A percentile compares a stretch with the other conserved stretches of the same genome.
phyloP scores from a whole-genome alignment of 2,888 invertebrate genomes.

The Scrobipalpa atriplicella region DNA sequence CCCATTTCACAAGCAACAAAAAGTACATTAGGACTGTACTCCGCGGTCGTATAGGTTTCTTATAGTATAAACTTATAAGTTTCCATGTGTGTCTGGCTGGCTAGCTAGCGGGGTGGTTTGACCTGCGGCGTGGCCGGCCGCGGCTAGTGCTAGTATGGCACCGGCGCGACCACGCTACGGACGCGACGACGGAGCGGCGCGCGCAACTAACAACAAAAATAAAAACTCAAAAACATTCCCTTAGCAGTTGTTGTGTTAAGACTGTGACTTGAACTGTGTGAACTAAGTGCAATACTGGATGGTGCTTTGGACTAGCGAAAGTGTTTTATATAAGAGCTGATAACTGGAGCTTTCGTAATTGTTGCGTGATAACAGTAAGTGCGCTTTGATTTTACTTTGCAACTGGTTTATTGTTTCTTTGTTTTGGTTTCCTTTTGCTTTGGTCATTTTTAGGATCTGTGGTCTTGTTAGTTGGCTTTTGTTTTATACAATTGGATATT shows the following conservation, averaged over 20 bases:
- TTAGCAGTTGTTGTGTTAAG: not conserved
- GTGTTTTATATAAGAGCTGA: slow-evolving; percentile 68
- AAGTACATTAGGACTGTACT: slow-evolving; percentile 65
- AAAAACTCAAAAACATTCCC: slow-evolving; percentile 52
- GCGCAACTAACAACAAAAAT: slow-evolving; percentile 51
- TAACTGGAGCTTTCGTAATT: slow-evolving; percentile 71
- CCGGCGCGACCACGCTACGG: slow-evolving; percentile 66
- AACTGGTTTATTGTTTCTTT: slow-evolving; percentile 33
- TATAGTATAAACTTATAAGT: slow-evolving; percentile 27
- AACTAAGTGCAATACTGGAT: not conserved
- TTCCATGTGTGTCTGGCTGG: slow-evolving; percentile 44
- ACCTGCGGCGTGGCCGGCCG: slow-evolving; percentile 60
- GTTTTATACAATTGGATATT: not conserved
- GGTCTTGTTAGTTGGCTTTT: not conserved
- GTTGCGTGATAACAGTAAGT: slow-evolving; percentile 79
- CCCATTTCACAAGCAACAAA: slow-evolving; percentile 47
- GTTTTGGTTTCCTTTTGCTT: slow-evolving; percentile 25
- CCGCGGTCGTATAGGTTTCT: slow-evolving; percentile 30
- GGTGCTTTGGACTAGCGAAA: slow-evolving; percentile 45
- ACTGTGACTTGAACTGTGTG: slow-evolving; percentile 8
- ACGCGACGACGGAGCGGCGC: slow-evolving; percentile 62
- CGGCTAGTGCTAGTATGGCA: slow-evolving; percentile 77
- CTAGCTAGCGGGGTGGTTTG: slow-evolving; percentile 57
- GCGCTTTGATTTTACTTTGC: slow-evolving; percentile 45
- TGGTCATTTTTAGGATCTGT: slow-evolving; percentile 15